These are phyloP conservation scores for Anguilla japonica DNA, from an alignment of 2,113 vertebrate species.

Conservation along the genomic window DNA sequence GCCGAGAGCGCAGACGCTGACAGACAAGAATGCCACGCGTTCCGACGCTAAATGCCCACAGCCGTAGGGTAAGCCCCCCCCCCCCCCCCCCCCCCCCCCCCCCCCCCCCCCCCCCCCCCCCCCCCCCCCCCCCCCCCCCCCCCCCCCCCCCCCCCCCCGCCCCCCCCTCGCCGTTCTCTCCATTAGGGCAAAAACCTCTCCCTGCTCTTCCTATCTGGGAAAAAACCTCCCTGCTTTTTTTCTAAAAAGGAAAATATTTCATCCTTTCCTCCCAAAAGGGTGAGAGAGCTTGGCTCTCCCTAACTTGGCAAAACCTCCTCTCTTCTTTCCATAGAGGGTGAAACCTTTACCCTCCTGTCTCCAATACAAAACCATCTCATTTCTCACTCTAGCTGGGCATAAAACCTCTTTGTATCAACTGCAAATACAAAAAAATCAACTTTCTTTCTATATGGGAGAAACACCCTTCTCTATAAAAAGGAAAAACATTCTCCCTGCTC, in stretches of 20 bases:
- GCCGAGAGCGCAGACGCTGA: conserved; percentile 49
- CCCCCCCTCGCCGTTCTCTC: not conserved
- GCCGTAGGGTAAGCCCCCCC: conserved; percentile 39
- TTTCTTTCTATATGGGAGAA: not conserved
- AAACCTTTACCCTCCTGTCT: not conserved
- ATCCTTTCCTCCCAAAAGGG: not conserved
- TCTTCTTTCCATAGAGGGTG: not conserved
- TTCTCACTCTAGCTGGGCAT: not conserved
- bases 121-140: not conserved
- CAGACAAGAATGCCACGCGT: conserved; percentile 41
- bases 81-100: not conserved
- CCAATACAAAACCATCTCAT: not conserved
- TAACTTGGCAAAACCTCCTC: not conserved
- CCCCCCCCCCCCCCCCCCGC: not conserved
- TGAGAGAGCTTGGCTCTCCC: not conserved
- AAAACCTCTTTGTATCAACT: not conserved
- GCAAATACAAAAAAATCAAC: not conserved
- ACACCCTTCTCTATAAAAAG: not conserved
- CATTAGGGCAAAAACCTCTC: not conserved
- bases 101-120: not conserved
- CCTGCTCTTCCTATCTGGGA: not conserved
- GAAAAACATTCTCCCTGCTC: not conserved
- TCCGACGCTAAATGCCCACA: conserved; percentile 9
- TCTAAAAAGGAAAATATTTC: not conserved
- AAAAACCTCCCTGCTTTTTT: not conserved